Conservation (phyloP, 2,113 vertebrate species). For the Anthoscopus minutus region DNA sequence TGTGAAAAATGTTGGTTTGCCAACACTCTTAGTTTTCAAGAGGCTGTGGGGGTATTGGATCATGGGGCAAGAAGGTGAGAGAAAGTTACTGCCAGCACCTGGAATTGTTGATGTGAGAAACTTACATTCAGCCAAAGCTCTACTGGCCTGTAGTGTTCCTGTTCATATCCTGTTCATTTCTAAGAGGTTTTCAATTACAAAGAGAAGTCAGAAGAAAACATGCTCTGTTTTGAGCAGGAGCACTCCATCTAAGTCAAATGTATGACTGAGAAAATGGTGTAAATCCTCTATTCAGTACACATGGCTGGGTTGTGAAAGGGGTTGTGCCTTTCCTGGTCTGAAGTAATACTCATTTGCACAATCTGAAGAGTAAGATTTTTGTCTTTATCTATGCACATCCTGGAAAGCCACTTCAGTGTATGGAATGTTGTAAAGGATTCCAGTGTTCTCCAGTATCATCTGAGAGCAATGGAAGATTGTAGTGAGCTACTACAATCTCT, state of each 20-base stretch:
- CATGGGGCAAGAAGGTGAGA: neutral
- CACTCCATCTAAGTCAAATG: neutral
- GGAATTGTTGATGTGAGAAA: neutral
- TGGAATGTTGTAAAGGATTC: neutral
- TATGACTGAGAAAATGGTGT: neutral
- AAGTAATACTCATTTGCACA: neutral
- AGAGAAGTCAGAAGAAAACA: neutral
- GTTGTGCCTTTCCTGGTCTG: neutral
- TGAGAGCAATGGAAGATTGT: neutral
- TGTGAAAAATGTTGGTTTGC: neutral
- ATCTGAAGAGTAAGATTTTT: neutral
- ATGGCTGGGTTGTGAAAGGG: neutral
- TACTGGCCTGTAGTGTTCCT: neutral
- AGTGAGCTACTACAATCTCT: neutral
- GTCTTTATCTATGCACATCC: neutral
- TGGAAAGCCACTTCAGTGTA: neutral
- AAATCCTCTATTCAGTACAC: accelerated
- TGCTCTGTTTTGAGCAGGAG: neutral
- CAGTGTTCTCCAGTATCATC: neutral
- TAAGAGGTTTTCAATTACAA: neutral
- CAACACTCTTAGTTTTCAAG: neutral
- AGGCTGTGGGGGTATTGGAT: accelerated
- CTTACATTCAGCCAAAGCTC: neutral
- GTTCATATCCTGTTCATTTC: neutral
- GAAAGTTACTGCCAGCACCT: neutral